Percentiles rank a stretch among this genome's conserved stretches.
Evolutionary conservation across 2,797 vertebrate species (phyloP).

Genomic region (Gadopsis marmoratus): DNA sequence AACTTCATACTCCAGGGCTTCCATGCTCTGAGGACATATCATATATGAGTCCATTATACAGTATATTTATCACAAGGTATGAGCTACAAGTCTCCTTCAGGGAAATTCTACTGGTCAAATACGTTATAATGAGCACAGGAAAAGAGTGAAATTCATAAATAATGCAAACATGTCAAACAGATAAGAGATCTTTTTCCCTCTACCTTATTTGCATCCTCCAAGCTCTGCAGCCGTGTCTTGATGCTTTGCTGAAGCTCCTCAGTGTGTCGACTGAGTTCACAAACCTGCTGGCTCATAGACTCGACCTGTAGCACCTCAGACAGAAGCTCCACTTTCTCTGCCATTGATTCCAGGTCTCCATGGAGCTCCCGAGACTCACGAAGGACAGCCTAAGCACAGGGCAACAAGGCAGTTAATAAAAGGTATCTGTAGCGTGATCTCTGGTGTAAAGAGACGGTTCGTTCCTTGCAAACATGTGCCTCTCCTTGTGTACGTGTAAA

Average conservation of each 20-base stretch:
- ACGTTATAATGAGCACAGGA: background rate
- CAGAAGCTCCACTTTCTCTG: slow-evolving; percentile 90
- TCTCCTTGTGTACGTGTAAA: background rate
- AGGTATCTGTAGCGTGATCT: background rate
- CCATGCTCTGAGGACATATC: slow-evolving; percentile 90
- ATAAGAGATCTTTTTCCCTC: background rate
- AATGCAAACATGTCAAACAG: background rate
- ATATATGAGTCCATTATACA: background rate
- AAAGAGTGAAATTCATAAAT: background rate
- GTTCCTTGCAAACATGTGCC: background rate
- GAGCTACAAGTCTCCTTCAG: background rate
- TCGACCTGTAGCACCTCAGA: slow-evolving; percentile 91
- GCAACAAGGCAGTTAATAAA: background rate
- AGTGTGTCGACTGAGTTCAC: slow-evolving; percentile 89
- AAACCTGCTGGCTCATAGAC: slow-evolving; percentile 91
- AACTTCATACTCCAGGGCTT: slow-evolving; percentile 92
- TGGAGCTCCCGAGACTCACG: slow-evolving; percentile 94
- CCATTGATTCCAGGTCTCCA: slow-evolving; percentile 92
- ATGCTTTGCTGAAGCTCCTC: slow-evolving; percentile 92
- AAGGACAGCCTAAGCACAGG: slow-evolving; percentile 86
- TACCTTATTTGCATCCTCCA: slow-evolving; percentile 96
- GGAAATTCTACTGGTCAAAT: background rate
- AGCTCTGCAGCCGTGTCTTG: slow-evolving; percentile 87
- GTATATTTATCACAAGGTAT: background rate
- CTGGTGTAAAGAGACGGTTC: background rate